Percentiles rank a stretch among this genome's conserved stretches.
Evolutionary conservation across 1,140 invertebrate species (phyloP).

Genomic region (Drosophila novamexicana): DNA sequence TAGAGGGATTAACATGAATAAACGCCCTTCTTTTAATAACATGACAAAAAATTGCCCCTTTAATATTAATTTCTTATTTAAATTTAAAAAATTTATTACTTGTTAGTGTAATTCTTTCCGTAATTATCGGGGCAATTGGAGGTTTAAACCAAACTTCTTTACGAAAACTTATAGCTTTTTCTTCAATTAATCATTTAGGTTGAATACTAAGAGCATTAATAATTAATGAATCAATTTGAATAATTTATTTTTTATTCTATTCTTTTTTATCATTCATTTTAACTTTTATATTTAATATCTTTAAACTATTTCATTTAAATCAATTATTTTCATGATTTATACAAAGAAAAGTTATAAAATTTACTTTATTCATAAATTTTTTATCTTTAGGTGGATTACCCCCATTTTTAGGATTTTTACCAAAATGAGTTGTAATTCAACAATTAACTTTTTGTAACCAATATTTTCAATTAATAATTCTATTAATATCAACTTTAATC

Average conservation of each 20-base stretch:
- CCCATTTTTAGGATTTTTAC: slow-evolving; percentile 86
- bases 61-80: slow-evolving; percentile 84
- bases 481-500: slow-evolving; percentile 58
- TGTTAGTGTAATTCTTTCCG: no score
- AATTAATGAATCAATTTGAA: no score
- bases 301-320: slow-evolving; percentile 85
- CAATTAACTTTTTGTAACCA: slow-evolving; percentile 83
- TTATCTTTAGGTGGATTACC: slow-evolving; percentile 85
- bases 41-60: slow-evolving; percentile 86
- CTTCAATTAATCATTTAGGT: no score
- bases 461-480: slow-evolving; percentile 78
- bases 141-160: no score
- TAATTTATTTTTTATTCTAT: no score
- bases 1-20: slow-evolving; percentile 84
- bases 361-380: slow-evolving; percentile 85
- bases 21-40: slow-evolving; percentile 85
- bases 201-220: no score
- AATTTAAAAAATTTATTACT: slow-evolving; percentile 63
- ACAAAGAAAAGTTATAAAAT: slow-evolving; percentile 83
- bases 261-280: no score
- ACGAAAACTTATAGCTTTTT: no score
- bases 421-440: slow-evolving; percentile 86
- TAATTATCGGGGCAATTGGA: no score
- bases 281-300: slow-evolving; percentile 83
- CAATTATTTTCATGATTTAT: slow-evolving; percentile 83